These are phyloP conservation scores for Coelopa frigida DNA, from an alignment of 1,140 invertebrate genomes.

Conservation along the genomic window DNA sequence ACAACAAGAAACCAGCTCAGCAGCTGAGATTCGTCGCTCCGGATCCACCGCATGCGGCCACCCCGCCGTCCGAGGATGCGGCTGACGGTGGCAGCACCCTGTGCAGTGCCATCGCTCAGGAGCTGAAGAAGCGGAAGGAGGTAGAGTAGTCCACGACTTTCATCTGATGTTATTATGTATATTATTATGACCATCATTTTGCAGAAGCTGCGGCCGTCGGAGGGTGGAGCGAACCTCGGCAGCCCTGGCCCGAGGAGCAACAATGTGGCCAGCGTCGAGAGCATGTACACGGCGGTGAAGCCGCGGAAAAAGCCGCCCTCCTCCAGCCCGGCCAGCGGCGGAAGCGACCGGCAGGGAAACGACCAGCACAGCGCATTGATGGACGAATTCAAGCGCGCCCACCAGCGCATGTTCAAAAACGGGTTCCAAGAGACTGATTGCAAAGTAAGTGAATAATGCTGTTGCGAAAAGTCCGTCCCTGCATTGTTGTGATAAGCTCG, in stretches of 20 bases:
- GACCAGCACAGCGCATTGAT: slow-evolving; percentile 68
- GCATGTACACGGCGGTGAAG: background rate
- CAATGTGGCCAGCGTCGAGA: background rate
- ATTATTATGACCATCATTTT: too few species aligned
- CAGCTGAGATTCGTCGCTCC: slow-evolving; percentile 1
- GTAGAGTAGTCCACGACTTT: too few species aligned
- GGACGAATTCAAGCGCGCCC: slow-evolving; percentile 80
- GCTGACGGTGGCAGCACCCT: slow-evolving; percentile 24
- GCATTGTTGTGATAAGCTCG: too few species aligned
- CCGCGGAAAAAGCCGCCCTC: background rate
- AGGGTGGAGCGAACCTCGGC: too few species aligned
- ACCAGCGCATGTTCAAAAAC: slow-evolving; percentile 72
- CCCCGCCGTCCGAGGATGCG: background rate
- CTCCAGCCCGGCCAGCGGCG: background rate
- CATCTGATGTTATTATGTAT: too few species aligned
- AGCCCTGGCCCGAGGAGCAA: too few species aligned
- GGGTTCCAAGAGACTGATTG: slow-evolving; percentile 42
- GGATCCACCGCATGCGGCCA: slow-evolving; percentile 7
- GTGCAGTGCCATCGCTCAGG: slow-evolving; percentile 52
- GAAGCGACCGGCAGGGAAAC: too few species aligned
- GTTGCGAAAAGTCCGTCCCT: too few species aligned
- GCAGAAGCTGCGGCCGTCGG: too few species aligned
- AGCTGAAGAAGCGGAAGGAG: slow-evolving; percentile 53
- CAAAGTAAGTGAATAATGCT: slow-evolving; percentile 34
- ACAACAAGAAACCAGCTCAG: background rate